A percentile compares a stretch with the other conserved stretches of the same genome.
phyloP scores from a whole-genome alignment of 35 echinoderm and acorn worm genomes.

The Chiridota heheva region DNA sequence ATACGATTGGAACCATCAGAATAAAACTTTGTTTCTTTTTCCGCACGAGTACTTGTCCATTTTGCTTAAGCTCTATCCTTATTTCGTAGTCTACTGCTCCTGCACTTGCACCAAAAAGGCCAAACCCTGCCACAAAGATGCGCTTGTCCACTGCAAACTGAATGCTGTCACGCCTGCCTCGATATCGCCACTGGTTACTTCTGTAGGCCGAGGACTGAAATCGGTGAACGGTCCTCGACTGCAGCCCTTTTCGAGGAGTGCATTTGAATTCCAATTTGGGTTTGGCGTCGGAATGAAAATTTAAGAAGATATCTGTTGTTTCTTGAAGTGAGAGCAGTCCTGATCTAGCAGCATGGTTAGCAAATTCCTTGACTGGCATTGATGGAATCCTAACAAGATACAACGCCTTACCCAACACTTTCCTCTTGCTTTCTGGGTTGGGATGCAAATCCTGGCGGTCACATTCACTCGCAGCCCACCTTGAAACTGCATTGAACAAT shows the following conservation, averaged over 20 bases:
- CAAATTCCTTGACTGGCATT: conserved; percentile 91
- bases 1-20: conserved; percentile 91
- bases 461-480: conserved; percentile 92
- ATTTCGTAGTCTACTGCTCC: conserved; percentile 78
- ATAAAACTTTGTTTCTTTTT: conserved; percentile 90
- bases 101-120: conserved; percentile 91
- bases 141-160: conserved; percentile 98
- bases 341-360: conserved; percentile 79
- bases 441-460: conserved; percentile 51
- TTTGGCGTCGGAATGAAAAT: conserved; percentile 80
- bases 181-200: conserved; percentile 98
- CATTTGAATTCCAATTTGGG: conserved; percentile 83
- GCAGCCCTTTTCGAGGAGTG: conserved; percentile 68
- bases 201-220: conserved; percentile 96
- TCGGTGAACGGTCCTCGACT: conserved; percentile 80
- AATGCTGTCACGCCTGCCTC: conserved; percentile 96
- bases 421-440: conserved; percentile 78
- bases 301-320: conserved; percentile 88
- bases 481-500: conserved; percentile 76
- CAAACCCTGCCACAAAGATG: conserved; percentile 94
- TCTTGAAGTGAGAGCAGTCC: conserved; percentile 87
- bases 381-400: conserved; percentile 89
- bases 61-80: conserved; percentile 86
- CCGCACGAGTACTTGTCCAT: conserved; percentile 77
- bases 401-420: conserved; percentile 79